These are phyloP conservation scores for Chamaea fasciata DNA, from an alignment of 2,113 vertebrate genomes.

Conservation along the genomic window DNA sequence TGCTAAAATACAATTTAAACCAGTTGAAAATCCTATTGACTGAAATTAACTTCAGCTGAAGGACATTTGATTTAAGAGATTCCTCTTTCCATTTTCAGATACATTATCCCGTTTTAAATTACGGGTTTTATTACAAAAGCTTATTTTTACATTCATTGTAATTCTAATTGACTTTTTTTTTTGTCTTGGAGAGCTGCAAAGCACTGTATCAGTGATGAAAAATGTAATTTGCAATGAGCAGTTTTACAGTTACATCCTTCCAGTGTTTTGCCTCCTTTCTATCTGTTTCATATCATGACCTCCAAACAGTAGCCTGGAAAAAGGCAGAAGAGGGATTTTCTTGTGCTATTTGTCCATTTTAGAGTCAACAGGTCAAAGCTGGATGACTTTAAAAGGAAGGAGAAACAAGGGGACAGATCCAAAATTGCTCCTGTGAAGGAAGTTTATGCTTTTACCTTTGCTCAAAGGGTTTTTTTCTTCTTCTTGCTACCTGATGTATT, in stretches of 20 bases:
- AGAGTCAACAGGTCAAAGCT: conserved; percentile 35
- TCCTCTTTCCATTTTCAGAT: conserved; percentile 56
- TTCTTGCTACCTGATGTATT: background rate
- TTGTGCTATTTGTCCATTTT: conserved; percentile 23
- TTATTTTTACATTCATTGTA: conserved; percentile 61
- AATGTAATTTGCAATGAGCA: conserved; percentile 49
- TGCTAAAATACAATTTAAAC: conserved; percentile 52
- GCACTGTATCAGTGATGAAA: conserved; percentile 51
- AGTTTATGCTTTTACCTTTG: conserved; percentile 22
- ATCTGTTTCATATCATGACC: background rate
- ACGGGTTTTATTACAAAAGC: conserved; percentile 56
- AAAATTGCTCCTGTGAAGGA: conserved; percentile 19
- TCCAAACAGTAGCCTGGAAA: background rate
- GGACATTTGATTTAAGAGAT: conserved; percentile 65
- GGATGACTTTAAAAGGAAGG: conserved; percentile 15
- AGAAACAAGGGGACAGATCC: background rate
- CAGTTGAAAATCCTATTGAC: conserved; percentile 55
- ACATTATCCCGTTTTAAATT: conserved; percentile 62
- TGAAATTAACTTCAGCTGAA: conserved; percentile 64
- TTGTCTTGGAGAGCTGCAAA: conserved; percentile 40
- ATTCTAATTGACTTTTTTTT: conserved; percentile 63
- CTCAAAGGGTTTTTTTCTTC: background rate
- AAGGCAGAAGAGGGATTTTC: background rate
- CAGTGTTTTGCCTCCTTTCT: conserved; percentile 13
- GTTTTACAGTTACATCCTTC: conserved; percentile 33